Evolutionary conservation across 2,113 vertebrate species (phyloP).

Genomic region (Thymallus thymallus): DNA sequence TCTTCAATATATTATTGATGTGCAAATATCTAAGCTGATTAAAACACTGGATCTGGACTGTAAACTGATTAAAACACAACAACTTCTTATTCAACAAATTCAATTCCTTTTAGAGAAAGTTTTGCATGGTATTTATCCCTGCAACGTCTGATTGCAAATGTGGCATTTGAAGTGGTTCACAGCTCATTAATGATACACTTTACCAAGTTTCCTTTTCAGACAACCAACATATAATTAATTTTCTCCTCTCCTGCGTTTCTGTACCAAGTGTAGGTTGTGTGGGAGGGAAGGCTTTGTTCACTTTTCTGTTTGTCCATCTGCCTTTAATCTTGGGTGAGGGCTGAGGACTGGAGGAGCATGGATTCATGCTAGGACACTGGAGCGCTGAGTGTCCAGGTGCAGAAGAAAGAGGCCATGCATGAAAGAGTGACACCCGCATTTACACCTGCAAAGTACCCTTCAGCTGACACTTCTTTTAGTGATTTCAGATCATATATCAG

Average conservation of each 20-base stretch:
- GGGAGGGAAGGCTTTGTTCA: conserved; percentile 58
- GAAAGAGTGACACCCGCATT: conserved; percentile 35
- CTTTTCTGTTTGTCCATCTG: conserved; percentile 50
- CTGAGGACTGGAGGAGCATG: conserved; percentile 52
- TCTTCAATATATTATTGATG: conserved; percentile 1
- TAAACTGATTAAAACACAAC: too few relatives aligned
- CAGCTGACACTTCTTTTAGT: too few relatives aligned
- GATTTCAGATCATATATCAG: too few relatives aligned
- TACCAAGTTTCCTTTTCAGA: too few relatives aligned
- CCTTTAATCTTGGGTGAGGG: conserved; percentile 73
- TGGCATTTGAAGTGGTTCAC: too few relatives aligned
- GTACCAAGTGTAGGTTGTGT: conserved; percentile 50
- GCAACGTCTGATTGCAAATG: too few relatives aligned
- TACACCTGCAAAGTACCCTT: conserved; percentile 14
- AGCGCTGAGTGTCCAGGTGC: conserved; percentile 65
- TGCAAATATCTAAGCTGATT: neutral
- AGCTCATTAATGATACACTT: too few relatives aligned
- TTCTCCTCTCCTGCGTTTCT: neutral
- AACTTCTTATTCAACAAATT: too few relatives aligned
- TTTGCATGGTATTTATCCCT: too few relatives aligned
- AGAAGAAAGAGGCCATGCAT: conserved; percentile 30
- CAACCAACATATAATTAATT: conserved; percentile 1
- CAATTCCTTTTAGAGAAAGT: too few relatives aligned
- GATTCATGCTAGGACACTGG: conserved; percentile 38
- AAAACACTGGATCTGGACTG: conserved; percentile 1